These are phyloP conservation scores for Gymnarchus niloticus DNA, from an alignment of 2,113 vertebrate species.

Conservation along the genomic window DNA sequence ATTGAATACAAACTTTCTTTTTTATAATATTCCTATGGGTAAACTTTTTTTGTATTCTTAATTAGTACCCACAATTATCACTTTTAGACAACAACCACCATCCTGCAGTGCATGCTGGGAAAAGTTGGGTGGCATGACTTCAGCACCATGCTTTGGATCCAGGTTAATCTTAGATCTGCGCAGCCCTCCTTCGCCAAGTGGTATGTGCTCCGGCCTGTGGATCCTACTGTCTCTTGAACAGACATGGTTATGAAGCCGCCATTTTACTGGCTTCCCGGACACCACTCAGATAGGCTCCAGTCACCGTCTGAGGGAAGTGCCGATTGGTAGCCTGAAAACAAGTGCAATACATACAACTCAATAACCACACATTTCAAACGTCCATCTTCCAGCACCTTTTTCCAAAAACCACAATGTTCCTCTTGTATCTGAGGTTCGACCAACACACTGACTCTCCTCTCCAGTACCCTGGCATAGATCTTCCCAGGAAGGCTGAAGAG, in stretches of 20 bases:
- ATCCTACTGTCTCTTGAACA: background rate
- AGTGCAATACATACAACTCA: slow-evolving; percentile 14
- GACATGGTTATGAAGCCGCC: slow-evolving; percentile 68
- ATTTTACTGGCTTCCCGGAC: slow-evolving; percentile 98
- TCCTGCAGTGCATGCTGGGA: background rate
- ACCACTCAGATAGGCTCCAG: slow-evolving; percentile 92
- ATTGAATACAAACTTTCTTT: background rate
- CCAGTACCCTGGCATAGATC: too few relatives aligned
- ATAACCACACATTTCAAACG: background rate
- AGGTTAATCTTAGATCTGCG: background rate
- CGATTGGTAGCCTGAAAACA: slow-evolving; percentile 82
- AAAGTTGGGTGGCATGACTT: background rate
- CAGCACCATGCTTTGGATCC: background rate
- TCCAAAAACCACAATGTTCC: too few relatives aligned
- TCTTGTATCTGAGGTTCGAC: too few relatives aligned
- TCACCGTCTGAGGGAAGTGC: slow-evolving; percentile 96
- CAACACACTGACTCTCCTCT: too few relatives aligned
- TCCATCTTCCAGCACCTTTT: too few relatives aligned
- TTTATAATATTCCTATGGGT: background rate
- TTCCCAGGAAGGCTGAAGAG: too few relatives aligned
- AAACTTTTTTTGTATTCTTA: background rate
- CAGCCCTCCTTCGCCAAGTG: background rate
- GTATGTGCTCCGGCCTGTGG: background rate
- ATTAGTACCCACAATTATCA: slow-evolving; percentile 7
- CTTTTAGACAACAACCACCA: background rate